Evolutionary conservation across 2,888 invertebrate species (phyloP).

Genomic region (Hyalella azteca): DNA sequence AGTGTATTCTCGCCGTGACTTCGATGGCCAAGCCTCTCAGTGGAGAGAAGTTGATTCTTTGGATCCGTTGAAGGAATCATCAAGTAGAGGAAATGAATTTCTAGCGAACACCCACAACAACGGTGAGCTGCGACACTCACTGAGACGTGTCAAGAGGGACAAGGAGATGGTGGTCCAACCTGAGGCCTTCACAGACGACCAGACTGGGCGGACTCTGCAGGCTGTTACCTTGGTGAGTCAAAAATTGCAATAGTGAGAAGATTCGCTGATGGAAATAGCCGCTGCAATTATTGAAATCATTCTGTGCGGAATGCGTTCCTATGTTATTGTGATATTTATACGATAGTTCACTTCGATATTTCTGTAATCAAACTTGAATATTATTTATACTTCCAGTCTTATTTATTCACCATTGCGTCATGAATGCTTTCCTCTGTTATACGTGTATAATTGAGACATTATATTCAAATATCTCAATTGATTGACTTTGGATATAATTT

Average conservation of each 20-base stretch:
- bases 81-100: background rate
- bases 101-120: background rate
- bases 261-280: no score
- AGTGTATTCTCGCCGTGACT: constrained; percentile 32
- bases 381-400: no score
- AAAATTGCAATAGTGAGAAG: background rate
- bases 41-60: constrained; percentile 35
- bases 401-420: no score
- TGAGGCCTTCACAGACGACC: constrained; percentile 55
- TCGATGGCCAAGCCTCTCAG: constrained; percentile 14
- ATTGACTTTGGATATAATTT: no score
- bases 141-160: constrained; percentile 48
- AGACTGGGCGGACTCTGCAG: constrained; percentile 55
- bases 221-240: constrained; percentile 52
- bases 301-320: no score
- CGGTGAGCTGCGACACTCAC: constrained; percentile 15
- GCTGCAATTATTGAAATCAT: no score
- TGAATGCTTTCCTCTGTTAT: no score
- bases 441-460: no score
- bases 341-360: no score
- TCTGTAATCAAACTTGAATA: no score
- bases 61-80: background rate
- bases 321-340: no score
- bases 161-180: constrained; percentile 57
- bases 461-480: no score